Evolutionary conservation across 2,113 vertebrate genomes (phyloP).

Genomic region (Zapus hudsonius): DNA sequence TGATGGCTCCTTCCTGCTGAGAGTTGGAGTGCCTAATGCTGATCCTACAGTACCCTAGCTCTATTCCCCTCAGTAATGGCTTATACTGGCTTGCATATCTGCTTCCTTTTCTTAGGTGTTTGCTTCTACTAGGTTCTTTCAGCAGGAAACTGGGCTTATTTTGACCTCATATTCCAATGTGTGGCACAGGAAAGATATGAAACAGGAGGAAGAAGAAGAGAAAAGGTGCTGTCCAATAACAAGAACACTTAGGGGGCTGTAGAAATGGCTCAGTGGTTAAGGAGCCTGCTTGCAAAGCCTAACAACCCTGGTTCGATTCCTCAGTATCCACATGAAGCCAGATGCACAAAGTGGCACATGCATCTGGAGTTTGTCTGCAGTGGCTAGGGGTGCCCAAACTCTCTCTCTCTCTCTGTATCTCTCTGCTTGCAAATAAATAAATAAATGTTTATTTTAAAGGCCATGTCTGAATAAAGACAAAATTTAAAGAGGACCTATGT

Average conservation of each 20-base stretch:
- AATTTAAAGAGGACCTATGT: background rate
- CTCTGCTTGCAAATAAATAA: no score
- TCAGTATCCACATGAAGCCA: no score
- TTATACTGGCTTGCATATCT: background rate
- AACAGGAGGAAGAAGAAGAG: background rate
- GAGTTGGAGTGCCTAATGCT: background rate
- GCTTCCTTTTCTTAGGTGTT: background rate
- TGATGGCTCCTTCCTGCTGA: background rate
- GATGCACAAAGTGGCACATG: no score
- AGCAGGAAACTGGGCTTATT: background rate
- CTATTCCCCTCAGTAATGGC: background rate
- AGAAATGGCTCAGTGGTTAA: no score
- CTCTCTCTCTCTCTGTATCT: no score
- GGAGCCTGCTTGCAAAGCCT: no score
- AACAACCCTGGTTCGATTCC: no score
- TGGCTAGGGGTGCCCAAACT: no score
- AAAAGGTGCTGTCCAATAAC: background rate
- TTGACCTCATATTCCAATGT: background rate
- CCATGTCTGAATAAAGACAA: slow-evolving; percentile 43
- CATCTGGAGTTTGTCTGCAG: no score
- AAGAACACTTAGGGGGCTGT: no score
- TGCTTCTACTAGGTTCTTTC: background rate
- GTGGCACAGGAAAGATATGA: slow-evolving; percentile 1
- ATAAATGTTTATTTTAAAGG: no score
- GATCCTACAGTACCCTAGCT: background rate